These are phyloP conservation scores for Brachionus koreanus DNA, from an alignment of 1,140 invertebrate species.

Conservation along the genomic window DNA sequence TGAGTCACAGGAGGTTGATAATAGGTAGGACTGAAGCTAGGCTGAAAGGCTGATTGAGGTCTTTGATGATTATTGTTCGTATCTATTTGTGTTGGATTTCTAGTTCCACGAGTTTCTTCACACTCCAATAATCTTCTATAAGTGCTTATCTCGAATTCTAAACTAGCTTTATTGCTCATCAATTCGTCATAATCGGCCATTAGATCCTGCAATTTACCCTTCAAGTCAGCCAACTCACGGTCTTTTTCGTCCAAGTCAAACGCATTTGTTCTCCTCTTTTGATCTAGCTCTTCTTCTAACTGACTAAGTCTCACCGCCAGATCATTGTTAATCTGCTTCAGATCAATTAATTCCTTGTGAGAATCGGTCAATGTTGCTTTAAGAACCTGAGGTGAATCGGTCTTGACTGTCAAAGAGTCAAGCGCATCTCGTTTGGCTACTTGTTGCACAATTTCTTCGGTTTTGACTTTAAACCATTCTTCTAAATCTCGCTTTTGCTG, in stretches of 20 bases:
- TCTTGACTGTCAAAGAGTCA: not conserved
- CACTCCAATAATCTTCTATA: slow-evolving; percentile 56
- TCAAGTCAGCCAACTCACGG: slow-evolving; percentile 52
- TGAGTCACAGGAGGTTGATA: not conserved
- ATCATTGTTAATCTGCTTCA: not conserved
- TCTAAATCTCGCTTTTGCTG: slow-evolving; percentile 42
- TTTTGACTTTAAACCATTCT: slow-evolving; percentile 44
- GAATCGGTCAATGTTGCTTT: not conserved
- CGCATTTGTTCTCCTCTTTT: slow-evolving; percentile 49
- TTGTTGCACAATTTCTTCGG: slow-evolving; percentile 36
- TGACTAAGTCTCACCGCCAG: not conserved
- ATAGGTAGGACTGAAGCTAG: not conserved
- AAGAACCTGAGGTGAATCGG: not conserved
- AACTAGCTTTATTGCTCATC: slow-evolving; percentile 57
- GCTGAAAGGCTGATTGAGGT: not conserved
- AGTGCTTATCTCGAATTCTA: slow-evolving; percentile 56
- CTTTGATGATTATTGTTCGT: not conserved
- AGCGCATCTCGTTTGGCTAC: not conserved
- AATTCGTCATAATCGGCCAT: slow-evolving; percentile 58
- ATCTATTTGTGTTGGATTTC: not conserved
- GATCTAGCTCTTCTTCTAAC: slow-evolving; percentile 42
- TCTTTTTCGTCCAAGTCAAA: slow-evolving; percentile 51
- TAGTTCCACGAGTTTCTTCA: slow-evolving; percentile 50
- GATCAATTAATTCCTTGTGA: slow-evolving; percentile 15
- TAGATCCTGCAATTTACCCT: slow-evolving; percentile 55